Evolutionary conservation across 2,797 vertebrate species (phyloP), one percentile per base, ranked within the genome.

Genomic region (Rallus crepitans): DNA sequence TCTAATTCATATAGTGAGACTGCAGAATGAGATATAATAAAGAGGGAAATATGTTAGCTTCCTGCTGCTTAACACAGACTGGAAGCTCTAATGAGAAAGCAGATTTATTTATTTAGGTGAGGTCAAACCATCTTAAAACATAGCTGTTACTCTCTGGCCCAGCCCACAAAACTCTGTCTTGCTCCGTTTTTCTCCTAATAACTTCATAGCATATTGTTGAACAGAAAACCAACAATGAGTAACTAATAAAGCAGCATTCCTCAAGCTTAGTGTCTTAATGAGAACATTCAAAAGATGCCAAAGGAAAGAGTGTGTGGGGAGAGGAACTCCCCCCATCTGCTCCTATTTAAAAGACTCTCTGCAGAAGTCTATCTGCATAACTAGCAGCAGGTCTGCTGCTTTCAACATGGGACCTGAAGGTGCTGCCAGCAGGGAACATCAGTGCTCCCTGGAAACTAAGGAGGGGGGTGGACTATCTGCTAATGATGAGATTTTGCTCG

Each of bases 101-200:
- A 93, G 73, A 84, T 95, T 73, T 87, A 84, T 88, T 90, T 96
- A 55, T 79, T 83, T 91, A 82, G 68, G 61, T 70, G 63, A 82
- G 85, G 73, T 94, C 82, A 88, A 76, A 78, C 1, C 2, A 23
- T 66, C 50, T 76, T 88, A 52, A 56, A 83, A 53, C 52, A 53
- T 48, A 78, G 69, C 73, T 82, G 45, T 69, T 85, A 11, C 30
- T 81, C 6, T 48, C 57, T 92, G 61, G 19, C 65, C 48, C 72
- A 66, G 59, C 86, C 47, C 87, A 53, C 13, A 3, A 39, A 83
- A 48, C 13, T 60, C 66, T 75, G 35, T 69, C 66, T 40, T 82
- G 25, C 73, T 87, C 69, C 14, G 3, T 81, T 89, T 93, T 84
- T 50, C 42, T 93, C 52, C 48, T 82, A 40, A 48, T 37, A 70